A percentile compares a stretch with the other conserved stretches of the same genome.
These are phyloP conservation scores for Delphinus delphis DNA, from an alignment of 2,113 vertebrate genomes.

Conservation along the genomic window DNA sequence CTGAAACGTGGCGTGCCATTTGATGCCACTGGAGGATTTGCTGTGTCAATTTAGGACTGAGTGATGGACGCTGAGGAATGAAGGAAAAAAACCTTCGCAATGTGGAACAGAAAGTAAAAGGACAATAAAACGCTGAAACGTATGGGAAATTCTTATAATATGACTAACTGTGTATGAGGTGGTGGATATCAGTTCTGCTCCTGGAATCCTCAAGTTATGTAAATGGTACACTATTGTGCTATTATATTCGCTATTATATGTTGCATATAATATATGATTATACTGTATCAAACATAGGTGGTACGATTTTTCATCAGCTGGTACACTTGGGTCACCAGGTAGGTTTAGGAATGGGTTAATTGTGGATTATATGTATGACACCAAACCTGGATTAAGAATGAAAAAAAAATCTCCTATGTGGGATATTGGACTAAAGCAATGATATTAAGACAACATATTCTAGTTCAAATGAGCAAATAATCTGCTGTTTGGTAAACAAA, in stretches of 20 bases:
- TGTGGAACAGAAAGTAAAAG: background rate
- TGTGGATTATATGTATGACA: background rate
- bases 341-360: background rate
- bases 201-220: background rate
- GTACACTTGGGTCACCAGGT: background rate
- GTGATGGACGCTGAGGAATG: background rate
- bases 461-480: no score
- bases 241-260: accelerated
- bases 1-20: background rate
- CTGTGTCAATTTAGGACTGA: background rate
- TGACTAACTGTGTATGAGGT: background rate
- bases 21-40: background rate
- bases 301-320: background rate
- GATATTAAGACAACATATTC: background rate
- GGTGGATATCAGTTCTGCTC: background rate
- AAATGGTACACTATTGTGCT: background rate
- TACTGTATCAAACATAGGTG: no score
- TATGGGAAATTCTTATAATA: background rate
- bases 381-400: background rate
- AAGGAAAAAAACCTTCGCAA: background rate
- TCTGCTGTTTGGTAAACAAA: background rate
- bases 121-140: background rate
- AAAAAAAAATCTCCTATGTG: background rate
- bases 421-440: background rate
- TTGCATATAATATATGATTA: no score